Conservation (phyloP, 2,797 vertebrate species). For the Hipposideros larvatus region DNA sequence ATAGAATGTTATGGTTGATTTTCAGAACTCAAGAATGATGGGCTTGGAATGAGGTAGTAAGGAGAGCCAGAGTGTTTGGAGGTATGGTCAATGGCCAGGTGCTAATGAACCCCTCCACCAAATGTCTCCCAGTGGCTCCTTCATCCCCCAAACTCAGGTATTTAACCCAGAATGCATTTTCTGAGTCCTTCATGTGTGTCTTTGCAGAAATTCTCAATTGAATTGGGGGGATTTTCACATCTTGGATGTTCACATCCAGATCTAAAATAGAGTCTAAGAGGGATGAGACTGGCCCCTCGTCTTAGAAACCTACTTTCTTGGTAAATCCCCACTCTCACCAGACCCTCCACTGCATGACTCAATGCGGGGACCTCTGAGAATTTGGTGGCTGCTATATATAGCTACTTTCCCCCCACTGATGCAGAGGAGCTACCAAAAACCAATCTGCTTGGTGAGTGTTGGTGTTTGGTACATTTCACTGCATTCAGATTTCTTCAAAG, state of each 20-base stretch:
- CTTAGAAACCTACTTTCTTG: conserved; percentile 52
- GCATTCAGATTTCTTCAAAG: conserved; percentile 11
- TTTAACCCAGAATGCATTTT: background rate
- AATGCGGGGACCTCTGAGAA: conserved; percentile 8
- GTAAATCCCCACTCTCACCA: conserved; percentile 2
- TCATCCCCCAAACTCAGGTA: background rate
- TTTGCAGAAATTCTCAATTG: conserved; percentile 51
- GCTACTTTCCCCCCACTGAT: background rate
- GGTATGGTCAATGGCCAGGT: background rate
- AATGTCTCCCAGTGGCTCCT: conserved; percentile 2
- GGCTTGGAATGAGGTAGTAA: conserved; percentile 19
- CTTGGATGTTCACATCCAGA: conserved; percentile 26
- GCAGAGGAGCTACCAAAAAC: conserved; percentile 43
- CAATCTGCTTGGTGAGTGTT: conserved; percentile 26
- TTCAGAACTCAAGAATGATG: conserved; percentile 41
- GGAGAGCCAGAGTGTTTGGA: background rate
- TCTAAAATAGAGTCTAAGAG: conserved; percentile 37
- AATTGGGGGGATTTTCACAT: conserved; percentile 15
- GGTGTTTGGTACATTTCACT: background rate
- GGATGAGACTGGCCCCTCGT: background rate
- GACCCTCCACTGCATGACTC: background rate
- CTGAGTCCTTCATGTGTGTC: conserved; percentile 16
- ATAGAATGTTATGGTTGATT: conserved; percentile 25
- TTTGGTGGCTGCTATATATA: background rate
- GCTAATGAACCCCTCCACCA: conserved; percentile 36